Evolutionary conservation across 2,797 vertebrate species (phyloP).

Genomic region (Rhynchonycteris naso): DNA sequence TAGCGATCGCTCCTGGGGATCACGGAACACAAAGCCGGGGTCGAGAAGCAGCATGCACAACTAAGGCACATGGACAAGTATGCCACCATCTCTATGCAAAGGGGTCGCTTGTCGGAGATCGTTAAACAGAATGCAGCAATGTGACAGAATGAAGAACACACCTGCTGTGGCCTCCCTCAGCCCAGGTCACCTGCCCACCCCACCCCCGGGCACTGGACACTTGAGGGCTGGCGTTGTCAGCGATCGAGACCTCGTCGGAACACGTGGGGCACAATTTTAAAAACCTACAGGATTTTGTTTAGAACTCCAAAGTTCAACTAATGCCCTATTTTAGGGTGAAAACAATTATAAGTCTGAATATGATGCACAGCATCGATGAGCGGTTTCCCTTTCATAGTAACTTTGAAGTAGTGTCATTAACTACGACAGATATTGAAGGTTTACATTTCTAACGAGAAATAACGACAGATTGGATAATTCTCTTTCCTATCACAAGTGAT

Average conservation of each 20-base stretch:
- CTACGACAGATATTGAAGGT: conserved; percentile 88
- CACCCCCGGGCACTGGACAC: conserved; percentile 77
- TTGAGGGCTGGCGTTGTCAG: conserved; percentile 82
- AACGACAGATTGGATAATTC: conserved; percentile 86
- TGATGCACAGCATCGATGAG: conserved; percentile 92
- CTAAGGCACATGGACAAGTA: conserved; percentile 88
- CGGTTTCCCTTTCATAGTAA: conserved; percentile 82
- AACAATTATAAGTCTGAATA: conserved; percentile 88
- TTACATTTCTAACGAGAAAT: conserved; percentile 93
- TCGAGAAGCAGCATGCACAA: conserved; percentile 86
- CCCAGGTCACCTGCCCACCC: conserved; percentile 79
- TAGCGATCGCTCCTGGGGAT: conserved; percentile 78
- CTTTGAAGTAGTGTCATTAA: conserved; percentile 88
- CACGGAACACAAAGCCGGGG: conserved; percentile 84
- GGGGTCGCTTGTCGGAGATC: conserved; percentile 74
- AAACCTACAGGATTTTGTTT: conserved; percentile 88
- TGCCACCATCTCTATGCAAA: conserved; percentile 84
- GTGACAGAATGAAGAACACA: conserved; percentile 80
- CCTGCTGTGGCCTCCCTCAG: conserved; percentile 72
- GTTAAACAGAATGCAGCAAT: conserved; percentile 76
- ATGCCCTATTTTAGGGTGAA: conserved; percentile 92
- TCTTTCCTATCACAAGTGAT: conserved; percentile 90
- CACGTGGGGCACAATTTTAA: conserved; percentile 88
- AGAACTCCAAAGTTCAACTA: conserved; percentile 91
- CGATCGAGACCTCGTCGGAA: conserved; percentile 84